These are phyloP conservation scores for Sitophilus oryzae DNA, from an alignment of 1,140 invertebrate species.

Conservation along the genomic window DNA sequence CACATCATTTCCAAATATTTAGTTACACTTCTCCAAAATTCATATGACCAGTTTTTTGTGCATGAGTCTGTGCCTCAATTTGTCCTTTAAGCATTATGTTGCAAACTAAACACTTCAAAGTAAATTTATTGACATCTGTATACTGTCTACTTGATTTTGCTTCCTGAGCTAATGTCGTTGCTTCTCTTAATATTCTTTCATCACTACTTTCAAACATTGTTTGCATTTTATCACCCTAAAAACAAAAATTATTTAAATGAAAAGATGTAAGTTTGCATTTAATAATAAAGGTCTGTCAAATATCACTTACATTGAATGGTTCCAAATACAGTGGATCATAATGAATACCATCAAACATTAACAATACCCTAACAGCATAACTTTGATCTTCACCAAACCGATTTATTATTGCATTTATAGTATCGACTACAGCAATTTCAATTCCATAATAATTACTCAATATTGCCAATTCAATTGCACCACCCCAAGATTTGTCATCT, in stretches of 20 bases:
- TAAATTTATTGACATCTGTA: conserved; percentile 84
- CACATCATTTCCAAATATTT: too few relatives aligned
- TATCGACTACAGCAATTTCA: conserved; percentile 93
- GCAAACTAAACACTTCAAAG: conserved; percentile 75
- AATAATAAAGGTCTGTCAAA: conserved; percentile 25
- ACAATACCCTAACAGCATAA: conserved; percentile 76
- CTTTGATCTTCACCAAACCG: conserved; percentile 90
- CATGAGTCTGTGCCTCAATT: conserved; percentile 74
- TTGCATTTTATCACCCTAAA: conserved; percentile 59
- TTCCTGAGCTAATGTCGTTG: conserved; percentile 77
- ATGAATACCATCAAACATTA: conserved; percentile 94
- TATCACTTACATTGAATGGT: conserved; percentile 50
- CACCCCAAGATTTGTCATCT: conserved; percentile 84
- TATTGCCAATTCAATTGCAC: conserved; percentile 89
- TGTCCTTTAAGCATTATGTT: conserved; percentile 68
- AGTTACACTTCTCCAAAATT: conserved; percentile 83
- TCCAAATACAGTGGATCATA: conserved; percentile 92
- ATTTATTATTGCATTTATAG: conserved; percentile 82
- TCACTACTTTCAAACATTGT: conserved; percentile 79
- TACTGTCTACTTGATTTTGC: conserved; percentile 82
- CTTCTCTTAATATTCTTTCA: conserved; percentile 65
- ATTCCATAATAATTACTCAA: conserved; percentile 82
- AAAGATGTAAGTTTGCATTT: conserved; percentile 20
- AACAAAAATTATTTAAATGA: conserved; percentile 7
- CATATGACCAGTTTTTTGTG: conserved; percentile 75